These are phyloP conservation scores for Eupithecia exiguata DNA, from an alignment of 2,888 invertebrate species.

Conservation along the genomic window DNA sequence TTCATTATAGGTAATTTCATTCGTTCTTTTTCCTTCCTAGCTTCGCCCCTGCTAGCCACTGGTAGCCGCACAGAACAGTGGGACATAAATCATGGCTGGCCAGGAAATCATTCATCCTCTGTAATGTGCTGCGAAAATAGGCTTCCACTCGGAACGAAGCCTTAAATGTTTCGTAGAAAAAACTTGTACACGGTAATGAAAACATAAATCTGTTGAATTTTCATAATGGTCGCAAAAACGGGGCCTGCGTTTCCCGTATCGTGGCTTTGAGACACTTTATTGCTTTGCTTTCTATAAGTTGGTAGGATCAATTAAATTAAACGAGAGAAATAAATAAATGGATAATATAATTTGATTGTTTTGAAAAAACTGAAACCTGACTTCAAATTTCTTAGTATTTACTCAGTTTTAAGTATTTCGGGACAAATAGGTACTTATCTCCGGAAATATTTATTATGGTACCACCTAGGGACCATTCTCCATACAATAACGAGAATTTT, in stretches of 20 bases:
- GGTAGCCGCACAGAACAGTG: slow-evolving; percentile 58
- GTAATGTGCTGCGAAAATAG: slow-evolving; percentile 83
- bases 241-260: slow-evolving; percentile 18
- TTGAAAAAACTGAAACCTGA: too few relatives aligned
- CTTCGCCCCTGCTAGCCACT: slow-evolving; percentile 40
- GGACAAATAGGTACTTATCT: too few relatives aligned
- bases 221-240: slow-evolving; percentile 34
- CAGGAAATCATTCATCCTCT: slow-evolving; percentile 83
- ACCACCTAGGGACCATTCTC: too few relatives aligned
- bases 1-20: not conserved
- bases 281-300: not conserved
- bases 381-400: too few relatives aligned
- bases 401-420: too few relatives aligned
- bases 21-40: slow-evolving; percentile 28
- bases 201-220: slow-evolving; percentile 41
- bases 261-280: not conserved
- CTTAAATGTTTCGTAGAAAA: slow-evolving; percentile 60
- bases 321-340: not conserved
- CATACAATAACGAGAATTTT: too few relatives aligned
- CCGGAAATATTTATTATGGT: too few relatives aligned
- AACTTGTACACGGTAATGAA: slow-evolving; percentile 66
- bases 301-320: not conserved
- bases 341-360: not conserved
- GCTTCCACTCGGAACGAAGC: slow-evolving; percentile 73
- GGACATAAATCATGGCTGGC: slow-evolving; percentile 76